These are phyloP conservation scores for Pomacea canaliculata DNA, from an alignment of 2,888 invertebrate species.

Conservation along the genomic window DNA sequence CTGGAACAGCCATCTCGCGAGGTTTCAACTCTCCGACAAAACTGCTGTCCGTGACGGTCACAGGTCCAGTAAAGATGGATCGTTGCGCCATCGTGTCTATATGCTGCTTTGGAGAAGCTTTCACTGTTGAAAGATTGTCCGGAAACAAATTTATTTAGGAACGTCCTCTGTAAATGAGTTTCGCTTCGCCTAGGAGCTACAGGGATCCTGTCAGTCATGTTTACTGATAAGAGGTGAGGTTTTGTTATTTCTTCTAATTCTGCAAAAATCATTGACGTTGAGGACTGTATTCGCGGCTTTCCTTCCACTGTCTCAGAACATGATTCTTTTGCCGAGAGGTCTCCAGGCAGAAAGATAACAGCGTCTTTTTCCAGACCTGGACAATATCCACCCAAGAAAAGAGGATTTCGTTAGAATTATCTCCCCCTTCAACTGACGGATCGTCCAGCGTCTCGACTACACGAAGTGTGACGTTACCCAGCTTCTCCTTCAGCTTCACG, in stretches of 20 bases:
- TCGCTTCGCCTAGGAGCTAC: too few relatives aligned
- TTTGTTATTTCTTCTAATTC: too few relatives aligned
- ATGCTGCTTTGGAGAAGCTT: not conserved
- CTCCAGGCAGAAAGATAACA: not conserved
- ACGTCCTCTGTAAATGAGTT: not conserved
- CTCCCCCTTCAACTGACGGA: not conserved
- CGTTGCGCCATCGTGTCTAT: too few relatives aligned
- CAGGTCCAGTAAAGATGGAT: too few relatives aligned
- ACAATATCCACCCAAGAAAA: conserved; percentile 15
- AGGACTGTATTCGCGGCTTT: not conserved
- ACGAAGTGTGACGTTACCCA: not conserved
- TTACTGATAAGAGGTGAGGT: too few relatives aligned
- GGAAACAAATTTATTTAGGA: not conserved
- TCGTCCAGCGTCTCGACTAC: not conserved
- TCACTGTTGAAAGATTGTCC: not conserved
- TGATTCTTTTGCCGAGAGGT: not conserved
- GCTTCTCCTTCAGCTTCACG: not conserved
- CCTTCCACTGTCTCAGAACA: not conserved
- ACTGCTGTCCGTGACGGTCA: too few relatives aligned
- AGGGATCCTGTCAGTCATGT: too few relatives aligned
- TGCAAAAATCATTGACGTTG: too few relatives aligned
- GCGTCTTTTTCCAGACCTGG: conserved; percentile 14
- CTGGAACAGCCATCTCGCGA: too few relatives aligned
- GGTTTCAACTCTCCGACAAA: too few relatives aligned
- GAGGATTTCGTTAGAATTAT: not conserved